These are phyloP conservation scores for Menidia beryllina DNA, from an alignment of 2,113 vertebrate species.

Conservation along the genomic window DNA sequence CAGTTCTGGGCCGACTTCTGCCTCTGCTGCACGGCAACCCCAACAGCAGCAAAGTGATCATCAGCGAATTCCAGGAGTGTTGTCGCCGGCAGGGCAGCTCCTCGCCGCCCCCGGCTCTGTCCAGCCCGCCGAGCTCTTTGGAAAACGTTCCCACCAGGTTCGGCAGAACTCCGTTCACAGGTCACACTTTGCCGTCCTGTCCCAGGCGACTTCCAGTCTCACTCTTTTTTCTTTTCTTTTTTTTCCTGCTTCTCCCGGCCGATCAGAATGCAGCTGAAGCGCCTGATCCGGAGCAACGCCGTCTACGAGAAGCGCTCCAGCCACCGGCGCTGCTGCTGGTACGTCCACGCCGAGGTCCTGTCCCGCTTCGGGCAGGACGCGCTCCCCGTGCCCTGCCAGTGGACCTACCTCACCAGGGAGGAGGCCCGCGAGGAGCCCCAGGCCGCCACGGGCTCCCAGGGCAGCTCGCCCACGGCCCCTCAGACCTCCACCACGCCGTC, in stretches of 20 bases:
- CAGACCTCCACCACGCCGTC: constrained; percentile 62
- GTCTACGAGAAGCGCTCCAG: constrained; percentile 92
- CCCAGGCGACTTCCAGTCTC: background rate
- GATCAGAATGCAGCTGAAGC: constrained; percentile 87
- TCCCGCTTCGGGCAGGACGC: constrained; percentile 83
- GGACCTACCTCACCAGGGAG: constrained; percentile 89
- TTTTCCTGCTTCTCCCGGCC: no score
- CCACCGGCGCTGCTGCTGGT: constrained; percentile 91
- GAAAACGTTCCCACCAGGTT: constrained; percentile 87
- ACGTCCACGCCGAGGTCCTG: constrained; percentile 89
- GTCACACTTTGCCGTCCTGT: no score
- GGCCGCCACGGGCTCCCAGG: constrained; percentile 56
- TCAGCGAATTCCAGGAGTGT: constrained; percentile 93
- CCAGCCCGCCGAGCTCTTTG: constrained; percentile 54
- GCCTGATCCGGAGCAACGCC: constrained; percentile 90
- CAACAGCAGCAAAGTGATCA: constrained; percentile 92
- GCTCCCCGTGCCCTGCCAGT: constrained; percentile 92
- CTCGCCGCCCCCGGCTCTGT: constrained; percentile 44
- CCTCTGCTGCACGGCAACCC: constrained; percentile 93
- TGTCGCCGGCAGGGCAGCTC: constrained; percentile 79
- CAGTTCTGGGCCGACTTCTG: constrained; percentile 84
- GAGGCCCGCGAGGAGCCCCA: constrained; percentile 83
- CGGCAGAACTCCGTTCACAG: background rate
- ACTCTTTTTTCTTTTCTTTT: background rate
- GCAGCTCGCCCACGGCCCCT: constrained; percentile 73